Evolutionary conservation across 1,140 invertebrate genomes (phyloP).

Genomic region (Neodiprion virginianus): DNA sequence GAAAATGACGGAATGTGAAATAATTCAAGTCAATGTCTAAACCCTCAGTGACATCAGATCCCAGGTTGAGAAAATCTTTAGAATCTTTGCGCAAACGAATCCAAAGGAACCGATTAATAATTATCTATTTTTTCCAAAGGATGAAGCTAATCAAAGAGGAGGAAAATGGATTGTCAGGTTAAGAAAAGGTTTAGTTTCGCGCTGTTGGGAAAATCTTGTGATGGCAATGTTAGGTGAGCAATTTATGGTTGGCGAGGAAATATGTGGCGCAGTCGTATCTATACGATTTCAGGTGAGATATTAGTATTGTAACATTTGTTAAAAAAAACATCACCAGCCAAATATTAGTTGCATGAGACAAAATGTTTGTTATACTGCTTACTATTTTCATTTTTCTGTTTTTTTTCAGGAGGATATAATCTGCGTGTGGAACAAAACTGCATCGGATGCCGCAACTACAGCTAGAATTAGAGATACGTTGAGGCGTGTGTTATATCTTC

Average conservation of each 20-base stretch:
- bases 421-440: conserved; percentile 97
- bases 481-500: conserved; percentile 92
- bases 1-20: no score
- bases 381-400: no score
- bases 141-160: conserved; percentile 92
- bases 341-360: neutral
- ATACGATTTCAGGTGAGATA: conserved; percentile 83
- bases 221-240: conserved; percentile 98
- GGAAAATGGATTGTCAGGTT: conserved; percentile 97
- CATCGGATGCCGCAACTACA: conserved; percentile 86
- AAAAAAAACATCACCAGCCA: neutral
- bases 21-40: no score
- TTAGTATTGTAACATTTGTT: conserved; percentile 12
- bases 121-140: conserved; percentile 59
- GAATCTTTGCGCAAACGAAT: neutral
- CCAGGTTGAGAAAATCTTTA: no score
- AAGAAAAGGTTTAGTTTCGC: conserved; percentile 91
- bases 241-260: conserved; percentile 98
- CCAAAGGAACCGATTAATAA: conserved; percentile 8
- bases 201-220: conserved; percentile 98
- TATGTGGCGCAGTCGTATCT: conserved; percentile 97
- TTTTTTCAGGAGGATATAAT: conserved; percentile 90
- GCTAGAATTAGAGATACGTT: conserved; percentile 93
- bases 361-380: neutral
- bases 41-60: no score